phyloP scores from a whole-genome alignment of 2,113 vertebrate genomes.

The Notechis scutatus region DNA sequence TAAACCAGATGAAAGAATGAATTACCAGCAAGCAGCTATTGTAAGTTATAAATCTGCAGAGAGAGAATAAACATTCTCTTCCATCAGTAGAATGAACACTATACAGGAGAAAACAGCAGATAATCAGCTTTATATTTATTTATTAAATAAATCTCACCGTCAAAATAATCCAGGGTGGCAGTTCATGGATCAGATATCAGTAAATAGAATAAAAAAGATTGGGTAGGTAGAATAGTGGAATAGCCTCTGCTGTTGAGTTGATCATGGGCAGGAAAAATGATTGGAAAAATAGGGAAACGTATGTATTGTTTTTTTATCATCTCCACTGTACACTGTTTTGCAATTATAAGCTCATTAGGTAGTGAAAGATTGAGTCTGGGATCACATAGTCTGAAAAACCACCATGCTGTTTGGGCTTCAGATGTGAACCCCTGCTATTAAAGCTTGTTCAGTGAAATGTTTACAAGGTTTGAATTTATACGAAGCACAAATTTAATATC shows the following conservation, averaged over 20 bases:
- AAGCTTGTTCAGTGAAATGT: background rate
- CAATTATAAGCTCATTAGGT: background rate
- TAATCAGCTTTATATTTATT: constrained; percentile 33
- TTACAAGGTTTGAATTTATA: background rate
- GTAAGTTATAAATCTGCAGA: constrained; percentile 68
- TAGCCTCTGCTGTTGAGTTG: background rate
- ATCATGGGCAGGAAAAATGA: background rate
- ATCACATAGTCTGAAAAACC: background rate
- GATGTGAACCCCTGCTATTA: background rate
- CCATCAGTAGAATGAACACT: background rate
- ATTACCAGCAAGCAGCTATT: constrained; percentile 66
- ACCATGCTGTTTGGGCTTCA: background rate
- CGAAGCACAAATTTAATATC: background rate
- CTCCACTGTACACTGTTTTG: background rate
- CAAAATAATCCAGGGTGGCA: too few relatives aligned
- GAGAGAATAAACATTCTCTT: constrained; percentile 53
- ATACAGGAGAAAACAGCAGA: constrained; percentile 51
- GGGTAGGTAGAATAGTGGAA: background rate
- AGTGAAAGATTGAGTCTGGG: background rate
- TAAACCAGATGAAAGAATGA: constrained; percentile 64
- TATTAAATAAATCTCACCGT: too few relatives aligned
- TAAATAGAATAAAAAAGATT: too few relatives aligned
- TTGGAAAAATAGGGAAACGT: background rate
- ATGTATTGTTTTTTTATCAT: background rate
- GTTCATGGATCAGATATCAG: background rate